A percentile compares a stretch with the other conserved stretches of the same genome.
These are phyloP conservation scores for Rafetus swinhoei DNA, from an alignment of 2,113 vertebrate species.

Conservation along the genomic window DNA sequence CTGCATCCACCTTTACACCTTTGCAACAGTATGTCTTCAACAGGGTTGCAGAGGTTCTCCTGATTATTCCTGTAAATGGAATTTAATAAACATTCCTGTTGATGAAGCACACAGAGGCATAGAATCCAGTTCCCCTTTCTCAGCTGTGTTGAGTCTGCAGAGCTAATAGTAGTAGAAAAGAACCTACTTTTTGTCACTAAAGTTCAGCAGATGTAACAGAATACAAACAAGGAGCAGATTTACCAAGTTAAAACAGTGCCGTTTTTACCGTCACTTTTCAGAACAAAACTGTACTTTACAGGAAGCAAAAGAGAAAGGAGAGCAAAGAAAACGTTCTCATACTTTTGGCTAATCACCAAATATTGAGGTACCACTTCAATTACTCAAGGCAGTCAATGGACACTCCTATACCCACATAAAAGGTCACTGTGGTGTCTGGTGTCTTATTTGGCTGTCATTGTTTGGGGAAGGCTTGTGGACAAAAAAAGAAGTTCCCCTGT, in stretches of 20 bases:
- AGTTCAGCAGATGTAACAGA: not conserved
- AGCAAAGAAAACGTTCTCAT: not conserved
- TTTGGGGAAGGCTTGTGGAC: not conserved
- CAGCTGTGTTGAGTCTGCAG: not conserved
- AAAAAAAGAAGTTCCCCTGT: not conserved
- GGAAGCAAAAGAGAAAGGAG: not conserved
- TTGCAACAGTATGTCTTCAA: fast-evolving
- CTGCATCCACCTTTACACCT: not conserved
- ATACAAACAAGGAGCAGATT: not conserved
- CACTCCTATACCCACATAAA: not conserved
- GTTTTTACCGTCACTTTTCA: not conserved
- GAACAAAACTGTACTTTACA: not conserved
- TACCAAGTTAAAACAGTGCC: not conserved
- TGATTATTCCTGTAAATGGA: not conserved
- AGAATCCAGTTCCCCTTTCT: not conserved
- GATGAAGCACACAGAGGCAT: not conserved
- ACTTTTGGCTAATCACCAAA: not conserved
- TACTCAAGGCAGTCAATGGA: not conserved
- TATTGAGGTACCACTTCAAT: not conserved
- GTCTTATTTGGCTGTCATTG: not conserved
- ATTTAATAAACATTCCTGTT: not conserved
- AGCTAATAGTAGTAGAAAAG: not conserved
- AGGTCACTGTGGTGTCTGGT: not conserved
- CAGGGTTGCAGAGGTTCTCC: not conserved
- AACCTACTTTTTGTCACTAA: too few species aligned